Percentiles rank a stretch among this genome's conserved stretches.
Conservation (phyloP, 2,888 invertebrate genomes). For the Zygaena filipendulae region DNA sequence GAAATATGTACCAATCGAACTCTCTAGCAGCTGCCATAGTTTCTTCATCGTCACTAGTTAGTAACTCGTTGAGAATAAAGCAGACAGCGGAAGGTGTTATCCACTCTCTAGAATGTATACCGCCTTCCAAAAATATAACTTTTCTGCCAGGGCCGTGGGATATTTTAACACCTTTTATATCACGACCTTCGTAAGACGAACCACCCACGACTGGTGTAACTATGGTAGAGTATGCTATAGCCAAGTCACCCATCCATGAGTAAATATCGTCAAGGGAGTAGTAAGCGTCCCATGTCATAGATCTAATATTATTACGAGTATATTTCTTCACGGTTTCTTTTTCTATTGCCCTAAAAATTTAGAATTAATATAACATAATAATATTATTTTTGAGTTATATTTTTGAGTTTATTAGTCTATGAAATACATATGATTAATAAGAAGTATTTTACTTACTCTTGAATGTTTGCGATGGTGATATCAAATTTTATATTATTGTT, state of each 20-base stretch:
- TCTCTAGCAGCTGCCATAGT: slow-evolving; percentile 55
- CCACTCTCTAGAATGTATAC: slow-evolving; percentile 84
- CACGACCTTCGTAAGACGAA: slow-evolving; percentile 46
- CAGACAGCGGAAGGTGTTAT: slow-evolving; percentile 72
- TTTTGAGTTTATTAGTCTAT: no score
- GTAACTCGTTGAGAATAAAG: slow-evolving; percentile 69
- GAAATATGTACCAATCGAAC: slow-evolving; percentile 80
- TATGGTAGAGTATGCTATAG: slow-evolving; percentile 41
- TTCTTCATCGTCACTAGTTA: slow-evolving; percentile 60
- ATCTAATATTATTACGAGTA: slow-evolving; percentile 26
- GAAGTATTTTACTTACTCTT: slow-evolving; percentile 62
- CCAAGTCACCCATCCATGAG: slow-evolving; percentile 66
- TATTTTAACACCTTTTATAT: slow-evolving; percentile 57
- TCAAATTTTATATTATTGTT: slow-evolving; percentile 38
- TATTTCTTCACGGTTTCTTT: slow-evolving; percentile 43
- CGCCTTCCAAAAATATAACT: slow-evolving; percentile 51
- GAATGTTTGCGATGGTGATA: slow-evolving; percentile 53
- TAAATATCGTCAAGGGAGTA: slow-evolving; percentile 70
- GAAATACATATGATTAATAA: no score
- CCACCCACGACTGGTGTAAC: slow-evolving; percentile 50
- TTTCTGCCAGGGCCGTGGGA: slow-evolving; percentile 40
- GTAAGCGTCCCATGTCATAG: slow-evolving; percentile 70
- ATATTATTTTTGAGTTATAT: no score
- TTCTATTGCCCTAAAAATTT: slow-evolving; percentile 54
- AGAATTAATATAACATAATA: no score